Percentiles rank a stretch among this genome's conserved stretches.
Conservation (phyloP, 1,140 invertebrate genomes). For the Aphelinus certus region DNA sequence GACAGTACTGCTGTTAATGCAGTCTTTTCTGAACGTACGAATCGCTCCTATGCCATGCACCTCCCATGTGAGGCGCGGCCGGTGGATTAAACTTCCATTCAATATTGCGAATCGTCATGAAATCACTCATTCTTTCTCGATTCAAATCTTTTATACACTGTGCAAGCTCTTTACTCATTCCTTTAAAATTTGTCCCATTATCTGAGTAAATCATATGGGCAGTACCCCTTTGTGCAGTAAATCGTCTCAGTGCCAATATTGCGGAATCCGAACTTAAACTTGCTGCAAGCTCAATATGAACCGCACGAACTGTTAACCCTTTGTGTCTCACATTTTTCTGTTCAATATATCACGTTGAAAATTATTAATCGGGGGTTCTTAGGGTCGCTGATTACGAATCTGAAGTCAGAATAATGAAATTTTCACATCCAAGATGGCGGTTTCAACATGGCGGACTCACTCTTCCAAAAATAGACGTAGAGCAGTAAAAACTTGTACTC, state of each 20-base stretch:
- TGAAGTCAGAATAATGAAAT: too few species aligned
- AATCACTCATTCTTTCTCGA: not conserved
- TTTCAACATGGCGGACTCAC: too few species aligned
- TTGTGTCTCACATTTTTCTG: too few species aligned
- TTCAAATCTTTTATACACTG: not conserved
- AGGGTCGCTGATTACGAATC: too few species aligned
- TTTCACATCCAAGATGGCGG: too few species aligned
- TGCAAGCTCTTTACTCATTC: conserved; percentile 6
- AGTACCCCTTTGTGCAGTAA: conserved; percentile 3
- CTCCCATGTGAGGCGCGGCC: conserved; percentile 47
- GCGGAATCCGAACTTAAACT: conserved; percentile 42
- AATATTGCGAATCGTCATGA: conserved; percentile 16
- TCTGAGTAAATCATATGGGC: conserved; percentile 18
- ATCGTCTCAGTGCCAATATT: conserved; percentile 28
- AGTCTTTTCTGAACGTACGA: conserved; percentile 13
- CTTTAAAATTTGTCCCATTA: conserved; percentile 18
- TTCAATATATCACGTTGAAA: too few species aligned
- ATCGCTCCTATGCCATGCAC: conserved; percentile 45
- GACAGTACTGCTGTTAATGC: not conserved
- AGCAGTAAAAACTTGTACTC: too few species aligned
- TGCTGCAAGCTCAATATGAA: conserved; percentile 46
- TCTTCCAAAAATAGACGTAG: too few species aligned
- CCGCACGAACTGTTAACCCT: conserved; percentile 40
- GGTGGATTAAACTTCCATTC: conserved; percentile 51
- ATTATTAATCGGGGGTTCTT: too few species aligned